Evolutionary conservation across 64 coral and sea anemone species (phyloP), one percentile per base, ranked within the genome.

Genomic region (Porites australiensis): DNA sequence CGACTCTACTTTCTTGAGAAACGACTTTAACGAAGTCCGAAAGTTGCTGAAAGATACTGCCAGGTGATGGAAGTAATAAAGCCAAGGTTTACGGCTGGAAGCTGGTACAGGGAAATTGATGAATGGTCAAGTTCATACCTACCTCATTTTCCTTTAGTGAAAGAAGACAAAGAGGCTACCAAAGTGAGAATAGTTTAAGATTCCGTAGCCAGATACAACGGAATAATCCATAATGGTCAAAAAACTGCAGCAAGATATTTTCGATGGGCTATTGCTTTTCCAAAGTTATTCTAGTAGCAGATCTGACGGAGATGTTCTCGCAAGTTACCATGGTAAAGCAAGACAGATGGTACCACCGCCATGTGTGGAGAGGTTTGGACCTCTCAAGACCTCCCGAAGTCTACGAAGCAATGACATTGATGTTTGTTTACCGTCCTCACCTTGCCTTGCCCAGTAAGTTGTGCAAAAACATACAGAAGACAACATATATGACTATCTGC

Each of bases 241-340:
- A 18, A 95, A 79, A 44, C 78, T 94, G 54, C 85, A 94, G 46
- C 64, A 69, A 72, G 69, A 94, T 43, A 37, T 89, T 3, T 55
- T 82, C 19, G 86, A 74, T 27, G 77, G 90, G 6, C 63, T 95
- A 54, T 14, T 90, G 37, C 87, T 57, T 4, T n/a, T 95, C 20
- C 79, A 80, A 19, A 68, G 76, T 87, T 9, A 58, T 72, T 11
- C 87, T 94, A 3, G 66, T 79, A 4, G 92, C 68, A 8, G 92
- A 94, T 76, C n/a, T 89, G 55, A 85, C 93, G 3, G 81, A 95
- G 13, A 95, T 95, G 82, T 90, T 86, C 45, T 95, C 82, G 9
- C 81, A 90, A 47, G 81, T 95, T 5, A 21, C 5, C 21, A 77
- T 57, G 47, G 79, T 49, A 9, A 66, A 90, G 58, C 62, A 86